Conservation (phyloP, 2,888 invertebrate genomes). For the Chymomyza fuscimana region DNA sequence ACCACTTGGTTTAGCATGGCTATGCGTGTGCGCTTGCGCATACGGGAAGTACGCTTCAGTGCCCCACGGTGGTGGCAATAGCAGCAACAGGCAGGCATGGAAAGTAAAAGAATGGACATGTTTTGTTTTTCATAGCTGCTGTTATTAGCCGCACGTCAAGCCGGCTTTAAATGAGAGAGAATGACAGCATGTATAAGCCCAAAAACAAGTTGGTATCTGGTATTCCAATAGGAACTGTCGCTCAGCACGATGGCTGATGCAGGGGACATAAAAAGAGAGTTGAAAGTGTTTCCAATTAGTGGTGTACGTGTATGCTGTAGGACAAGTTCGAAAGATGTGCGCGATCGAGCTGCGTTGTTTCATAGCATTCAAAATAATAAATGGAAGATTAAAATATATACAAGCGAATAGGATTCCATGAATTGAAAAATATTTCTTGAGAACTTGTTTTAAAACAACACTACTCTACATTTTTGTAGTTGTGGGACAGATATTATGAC, state of each 20-base stretch:
- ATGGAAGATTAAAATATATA: too few relatives aligned
- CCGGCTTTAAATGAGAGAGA: conserved; percentile 4
- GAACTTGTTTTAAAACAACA: too few relatives aligned
- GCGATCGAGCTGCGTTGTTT: neutral
- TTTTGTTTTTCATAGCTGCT: conserved; percentile 23
- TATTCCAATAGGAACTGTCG: neutral
- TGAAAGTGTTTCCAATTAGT: neutral
- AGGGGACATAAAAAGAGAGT: conserved; percentile 16
- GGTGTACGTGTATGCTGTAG: neutral
- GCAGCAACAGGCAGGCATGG: conserved; percentile 16
- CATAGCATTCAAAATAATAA: too few relatives aligned
- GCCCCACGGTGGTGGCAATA: conserved; percentile 30
- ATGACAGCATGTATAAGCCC: neutral
- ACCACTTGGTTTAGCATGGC: conserved; percentile 12
- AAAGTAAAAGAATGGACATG: conserved; percentile 39
- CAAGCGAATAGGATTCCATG: too few relatives aligned
- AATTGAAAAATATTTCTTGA: too few relatives aligned
- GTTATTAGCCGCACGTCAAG: conserved; percentile 64
- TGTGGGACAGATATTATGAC: too few relatives aligned
- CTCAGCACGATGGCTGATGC: neutral
- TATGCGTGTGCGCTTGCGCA: conserved; percentile 31
- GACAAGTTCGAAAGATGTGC: neutral
- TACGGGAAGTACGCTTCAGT: conserved; percentile 67
- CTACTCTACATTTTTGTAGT: too few relatives aligned
- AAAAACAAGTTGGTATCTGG: neutral